phyloP scores from a whole-genome alignment of 2,797 vertebrate genomes.

The Ibycter americanus region DNA sequence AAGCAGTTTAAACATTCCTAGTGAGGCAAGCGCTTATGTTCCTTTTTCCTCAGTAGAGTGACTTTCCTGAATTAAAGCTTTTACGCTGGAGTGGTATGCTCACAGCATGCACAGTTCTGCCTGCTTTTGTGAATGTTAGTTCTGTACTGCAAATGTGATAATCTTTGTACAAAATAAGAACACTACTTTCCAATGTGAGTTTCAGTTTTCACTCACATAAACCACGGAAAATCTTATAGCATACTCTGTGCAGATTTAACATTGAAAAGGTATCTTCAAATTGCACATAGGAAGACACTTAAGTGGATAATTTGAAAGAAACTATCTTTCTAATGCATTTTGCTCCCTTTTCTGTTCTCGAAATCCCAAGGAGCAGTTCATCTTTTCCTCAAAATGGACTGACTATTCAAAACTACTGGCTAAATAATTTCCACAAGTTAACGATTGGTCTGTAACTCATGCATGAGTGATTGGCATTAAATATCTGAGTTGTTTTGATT shows the following conservation, averaged over 20 bases:
- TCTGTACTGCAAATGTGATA: background rate
- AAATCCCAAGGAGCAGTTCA: background rate
- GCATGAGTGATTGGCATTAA: background rate
- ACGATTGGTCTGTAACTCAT: background rate
- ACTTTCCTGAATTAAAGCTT: conserved; percentile 34
- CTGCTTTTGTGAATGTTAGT: conserved; percentile 19
- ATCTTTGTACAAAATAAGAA: background rate
- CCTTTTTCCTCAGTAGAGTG: background rate
- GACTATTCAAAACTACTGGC: background rate
- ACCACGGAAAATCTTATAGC: background rate
- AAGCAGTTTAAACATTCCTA: background rate
- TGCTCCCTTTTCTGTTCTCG: background rate
- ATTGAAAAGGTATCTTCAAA: background rate
- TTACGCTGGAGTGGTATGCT: background rate
- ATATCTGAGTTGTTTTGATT: background rate
- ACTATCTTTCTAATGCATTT: background rate
- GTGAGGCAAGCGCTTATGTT: background rate
- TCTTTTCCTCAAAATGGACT: background rate
- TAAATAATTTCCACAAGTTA: background rate
- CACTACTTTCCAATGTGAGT: background rate
- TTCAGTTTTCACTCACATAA: background rate
- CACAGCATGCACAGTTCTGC: background rate
- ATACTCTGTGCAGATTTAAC: background rate
- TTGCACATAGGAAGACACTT: background rate
- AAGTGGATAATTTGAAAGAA: background rate